A percentile compares a stretch with the other conserved stretches of the same genome.
These are phyloP conservation scores for Nipponacmea schrenckii DNA, from an alignment of 2,888 invertebrate species.

Conservation along the genomic window DNA sequence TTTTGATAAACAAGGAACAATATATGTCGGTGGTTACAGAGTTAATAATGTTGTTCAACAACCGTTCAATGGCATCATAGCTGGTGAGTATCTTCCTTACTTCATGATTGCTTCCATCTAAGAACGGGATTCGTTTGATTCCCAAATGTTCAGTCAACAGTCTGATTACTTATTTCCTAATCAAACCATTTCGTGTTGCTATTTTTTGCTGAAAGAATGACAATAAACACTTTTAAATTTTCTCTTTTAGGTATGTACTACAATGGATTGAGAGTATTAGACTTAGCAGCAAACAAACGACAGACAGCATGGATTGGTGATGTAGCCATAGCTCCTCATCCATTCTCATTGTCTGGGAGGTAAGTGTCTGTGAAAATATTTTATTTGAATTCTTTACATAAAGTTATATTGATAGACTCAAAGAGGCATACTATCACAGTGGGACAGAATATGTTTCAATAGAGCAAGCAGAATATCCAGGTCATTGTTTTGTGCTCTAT, in stretches of 20 bases:
- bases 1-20: constrained; percentile 48
- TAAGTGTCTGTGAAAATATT: constrained; percentile 9
- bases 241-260: constrained; percentile 46
- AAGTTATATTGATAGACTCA: too few relatives aligned
- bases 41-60: constrained; percentile 34
- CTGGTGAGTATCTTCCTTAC: constrained; percentile 44
- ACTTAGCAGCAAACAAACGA: constrained; percentile 28
- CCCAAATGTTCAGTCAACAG: too few relatives aligned
- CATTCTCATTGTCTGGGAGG: constrained; percentile 31
- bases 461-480: too few relatives aligned
- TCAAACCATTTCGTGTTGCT: too few relatives aligned
- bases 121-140: too few relatives aligned
- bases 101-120: not conserved
- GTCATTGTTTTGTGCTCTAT: too few relatives aligned
- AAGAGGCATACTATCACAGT: too few relatives aligned
- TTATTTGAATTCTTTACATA: not conserved
- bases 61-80: constrained; percentile 62
- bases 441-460: too few relatives aligned
- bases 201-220: too few relatives aligned
- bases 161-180: too few relatives aligned
- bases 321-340: constrained; percentile 39
- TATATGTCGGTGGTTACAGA: constrained; percentile 55
- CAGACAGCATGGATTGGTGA: constrained; percentile 34
- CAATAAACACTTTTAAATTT: too few relatives aligned
- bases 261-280: constrained; percentile 48